Evolutionary conservation across 2,888 invertebrate genomes (phyloP).

Genomic region (Parnassius mnemosyne): DNA sequence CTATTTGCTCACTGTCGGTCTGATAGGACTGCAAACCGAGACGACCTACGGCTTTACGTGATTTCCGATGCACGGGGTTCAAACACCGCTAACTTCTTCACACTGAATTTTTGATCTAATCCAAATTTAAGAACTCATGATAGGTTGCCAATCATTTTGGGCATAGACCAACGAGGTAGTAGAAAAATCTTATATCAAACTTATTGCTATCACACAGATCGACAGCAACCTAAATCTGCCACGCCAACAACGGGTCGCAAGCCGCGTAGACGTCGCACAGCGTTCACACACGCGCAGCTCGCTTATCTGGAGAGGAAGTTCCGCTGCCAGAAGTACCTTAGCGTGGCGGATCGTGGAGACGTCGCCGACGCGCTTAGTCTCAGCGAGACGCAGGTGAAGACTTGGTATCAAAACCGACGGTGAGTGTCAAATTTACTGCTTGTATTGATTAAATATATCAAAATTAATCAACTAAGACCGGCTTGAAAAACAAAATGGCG

Average conservation of each 20-base stretch:
- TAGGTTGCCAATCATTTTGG: too few species aligned
- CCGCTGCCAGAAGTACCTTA: constrained; percentile 95
- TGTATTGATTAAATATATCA: too few species aligned
- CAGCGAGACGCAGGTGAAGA: constrained; percentile 97
- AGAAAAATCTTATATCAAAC: neutral
- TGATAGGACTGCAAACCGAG: too few species aligned
- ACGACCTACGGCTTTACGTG: too few species aligned
- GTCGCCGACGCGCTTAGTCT: constrained; percentile 94
- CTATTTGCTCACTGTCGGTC: too few species aligned
- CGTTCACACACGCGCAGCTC: constrained; percentile 96
- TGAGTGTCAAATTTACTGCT: constrained; percentile 42
- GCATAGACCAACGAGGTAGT: too few species aligned
- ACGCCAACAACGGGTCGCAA: constrained; percentile 82
- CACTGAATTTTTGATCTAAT: too few species aligned
- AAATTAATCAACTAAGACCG: too few species aligned
- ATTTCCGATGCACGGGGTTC: too few species aligned
- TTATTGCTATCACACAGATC: constrained; percentile 40
- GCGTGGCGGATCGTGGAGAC: constrained; percentile 95
- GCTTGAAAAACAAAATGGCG: too few species aligned
- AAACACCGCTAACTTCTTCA: too few species aligned
- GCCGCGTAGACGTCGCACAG: constrained; percentile 91
- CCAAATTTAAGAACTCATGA: too few species aligned
- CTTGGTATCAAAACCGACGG: constrained; percentile 96
- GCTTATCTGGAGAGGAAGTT: constrained; percentile 96
- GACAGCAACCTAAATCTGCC: constrained; percentile 42